Evolutionary conservation across 2,888 invertebrate species (phyloP).

Genomic region (Dasypolia templi): DNA sequence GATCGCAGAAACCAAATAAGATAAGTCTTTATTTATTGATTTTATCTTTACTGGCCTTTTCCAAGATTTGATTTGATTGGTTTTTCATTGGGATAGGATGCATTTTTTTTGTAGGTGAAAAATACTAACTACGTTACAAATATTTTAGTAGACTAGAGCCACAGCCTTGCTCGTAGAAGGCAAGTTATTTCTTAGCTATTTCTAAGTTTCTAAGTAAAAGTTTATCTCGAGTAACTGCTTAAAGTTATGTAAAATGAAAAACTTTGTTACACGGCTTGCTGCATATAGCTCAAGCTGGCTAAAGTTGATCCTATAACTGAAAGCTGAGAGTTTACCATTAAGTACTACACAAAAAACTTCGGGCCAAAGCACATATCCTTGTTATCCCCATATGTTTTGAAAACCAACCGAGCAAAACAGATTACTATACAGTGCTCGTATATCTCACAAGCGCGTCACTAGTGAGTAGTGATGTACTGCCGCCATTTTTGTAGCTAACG

Average conservation of each 20-base stretch:
- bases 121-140: too few species aligned
- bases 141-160: background rate
- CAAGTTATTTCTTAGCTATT: background rate
- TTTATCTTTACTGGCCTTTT: conserved; percentile 1
- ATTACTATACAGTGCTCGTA: conserved; percentile 52
- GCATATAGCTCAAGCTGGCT: background rate
- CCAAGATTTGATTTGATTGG: background rate
- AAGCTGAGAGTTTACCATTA: background rate
- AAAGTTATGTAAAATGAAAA: conserved; percentile 11
- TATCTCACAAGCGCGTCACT: conserved; percentile 41
- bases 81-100: background rate
- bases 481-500: conserved; percentile 53
- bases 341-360: background rate
- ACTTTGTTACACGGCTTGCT: too few species aligned
- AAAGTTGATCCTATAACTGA: background rate
- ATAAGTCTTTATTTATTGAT: conserved; percentile 9
- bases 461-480: conserved; percentile 54
- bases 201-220: background rate
- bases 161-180: background rate
- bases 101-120: too few species aligned
- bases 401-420: conserved; percentile 53
- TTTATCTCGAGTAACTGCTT: background rate
- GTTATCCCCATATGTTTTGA: conserved; percentile 38
- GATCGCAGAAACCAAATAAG: conserved; percentile 9
- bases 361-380: conserved; percentile 2